A percentile compares a stretch with the other conserved stretches of the same genome.
Evolutionary conservation across 2,888 invertebrate species (phyloP).

Genomic region (Philaethria dido): DNA sequence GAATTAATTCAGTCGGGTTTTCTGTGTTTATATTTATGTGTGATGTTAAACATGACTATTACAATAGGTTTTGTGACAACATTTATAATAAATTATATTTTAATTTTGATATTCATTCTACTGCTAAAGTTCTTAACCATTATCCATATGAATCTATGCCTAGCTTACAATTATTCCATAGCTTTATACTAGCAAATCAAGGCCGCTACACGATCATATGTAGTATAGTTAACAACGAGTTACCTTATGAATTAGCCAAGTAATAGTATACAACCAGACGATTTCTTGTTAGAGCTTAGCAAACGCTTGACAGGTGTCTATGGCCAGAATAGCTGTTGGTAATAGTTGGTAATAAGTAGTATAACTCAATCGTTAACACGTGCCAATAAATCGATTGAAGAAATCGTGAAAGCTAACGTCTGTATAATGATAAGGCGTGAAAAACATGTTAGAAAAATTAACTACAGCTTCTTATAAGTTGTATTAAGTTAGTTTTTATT

Average conservation of each 20-base stretch:
- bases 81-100: too few relatives aligned
- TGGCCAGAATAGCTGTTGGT: slow-evolving; percentile 2
- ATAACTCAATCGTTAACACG: slow-evolving; percentile 38
- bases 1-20: too few relatives aligned
- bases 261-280: not conserved
- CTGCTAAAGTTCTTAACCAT: too few relatives aligned
- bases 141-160: too few relatives aligned
- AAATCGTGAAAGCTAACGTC: slow-evolving; percentile 18
- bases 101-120: too few relatives aligned
- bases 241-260: not conserved
- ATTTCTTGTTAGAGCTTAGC: slow-evolving; percentile 31
- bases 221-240: not conserved
- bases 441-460: slow-evolving; percentile 18
- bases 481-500: too few relatives aligned
- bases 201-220: not conserved
- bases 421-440: slow-evolving; percentile 25
- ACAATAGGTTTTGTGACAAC: too few relatives aligned
- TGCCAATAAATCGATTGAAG: slow-evolving; percentile 29
- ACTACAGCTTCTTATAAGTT: not conserved
- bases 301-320: slow-evolving; percentile 31
- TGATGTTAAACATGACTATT: too few relatives aligned
- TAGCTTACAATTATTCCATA: not conserved
- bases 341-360: slow-evolving; percentile 35
- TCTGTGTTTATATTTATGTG: too few relatives aligned
- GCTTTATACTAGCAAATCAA: not conserved